Evolutionary conservation across 2,888 invertebrate species (phyloP).

Genomic region (Cryptosula pallasiana): DNA sequence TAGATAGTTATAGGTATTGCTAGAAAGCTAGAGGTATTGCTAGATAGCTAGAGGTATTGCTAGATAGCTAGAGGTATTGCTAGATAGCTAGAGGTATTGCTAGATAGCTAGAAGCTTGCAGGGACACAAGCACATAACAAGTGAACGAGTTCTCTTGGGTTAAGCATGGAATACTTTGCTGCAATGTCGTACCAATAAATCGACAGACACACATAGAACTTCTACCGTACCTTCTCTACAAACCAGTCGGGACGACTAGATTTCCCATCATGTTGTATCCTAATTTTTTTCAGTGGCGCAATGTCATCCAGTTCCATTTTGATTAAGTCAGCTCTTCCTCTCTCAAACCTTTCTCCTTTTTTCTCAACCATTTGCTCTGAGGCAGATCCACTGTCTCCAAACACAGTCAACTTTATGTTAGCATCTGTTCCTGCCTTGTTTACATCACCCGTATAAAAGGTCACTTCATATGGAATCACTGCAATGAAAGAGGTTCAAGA

Average conservation of each 20-base stretch:
- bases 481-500: no score
- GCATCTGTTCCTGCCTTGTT: constrained; percentile 48
- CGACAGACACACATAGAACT: neutral
- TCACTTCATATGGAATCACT: constrained; percentile 52
- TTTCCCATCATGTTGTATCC: constrained; percentile 43
- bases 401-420: constrained; percentile 44
- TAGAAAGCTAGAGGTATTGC: no score
- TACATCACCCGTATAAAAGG: constrained; percentile 46
- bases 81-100: no score
- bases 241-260: constrained; percentile 47
- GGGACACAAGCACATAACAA: no score
- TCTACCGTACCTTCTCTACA: constrained; percentile 40
- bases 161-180: no score
- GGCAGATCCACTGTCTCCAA: constrained; percentile 44
- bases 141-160: no score
- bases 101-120: no score
- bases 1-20: no score
- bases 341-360: constrained; percentile 47
- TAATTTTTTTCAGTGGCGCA: constrained; percentile 46
- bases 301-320: constrained; percentile 51
- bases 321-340: constrained; percentile 44
- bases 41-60: no score
- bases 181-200: neutral
- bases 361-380: constrained; percentile 43
- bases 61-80: no score